Percentiles rank a stretch among this genome's conserved stretches.
phyloP scores from a whole-genome alignment of 2,888 invertebrate genomes.

The Harpalus rubripes region DNA sequence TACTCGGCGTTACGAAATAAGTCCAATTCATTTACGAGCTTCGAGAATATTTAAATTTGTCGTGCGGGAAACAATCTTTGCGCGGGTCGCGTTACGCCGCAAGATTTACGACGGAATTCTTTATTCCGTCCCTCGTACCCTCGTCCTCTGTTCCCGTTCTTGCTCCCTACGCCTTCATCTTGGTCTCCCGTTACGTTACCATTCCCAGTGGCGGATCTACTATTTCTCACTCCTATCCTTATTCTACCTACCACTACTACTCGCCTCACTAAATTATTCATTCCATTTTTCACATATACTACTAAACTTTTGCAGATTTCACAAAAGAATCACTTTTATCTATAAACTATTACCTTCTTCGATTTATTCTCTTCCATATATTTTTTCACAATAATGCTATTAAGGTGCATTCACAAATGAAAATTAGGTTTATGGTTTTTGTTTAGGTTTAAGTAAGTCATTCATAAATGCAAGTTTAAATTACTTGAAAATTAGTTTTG shows the following conservation, averaged over 20 bases:
- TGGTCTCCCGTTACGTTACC: conserved; percentile 26
- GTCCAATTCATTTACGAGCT: conserved; percentile 65
- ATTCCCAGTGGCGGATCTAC: conserved; percentile 17
- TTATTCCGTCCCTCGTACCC: conserved; percentile 45
- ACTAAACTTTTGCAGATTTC: neutral
- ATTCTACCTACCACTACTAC: neutral
- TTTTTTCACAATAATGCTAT: neutral
- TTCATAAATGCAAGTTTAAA: no score
- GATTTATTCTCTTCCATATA: neutral
- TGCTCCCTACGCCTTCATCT: conserved; percentile 5
- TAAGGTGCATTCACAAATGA: no score
- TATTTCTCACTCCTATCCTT: neutral
- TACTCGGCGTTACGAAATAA: conserved; percentile 62
- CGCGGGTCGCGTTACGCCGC: conserved; percentile 40
- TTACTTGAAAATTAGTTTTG: no score
- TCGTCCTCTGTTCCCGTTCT: conserved; percentile 1
- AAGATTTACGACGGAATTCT: conserved; percentile 62
- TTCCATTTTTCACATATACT: conserved; percentile 14
- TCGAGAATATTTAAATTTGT: conserved; percentile 66
- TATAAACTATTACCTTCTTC: conserved; percentile 9
- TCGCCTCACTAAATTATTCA: conserved; percentile 1
- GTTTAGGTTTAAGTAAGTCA: no score
- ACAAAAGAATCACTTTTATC: conserved; percentile 13
- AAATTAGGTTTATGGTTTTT: no score
- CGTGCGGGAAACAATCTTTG: conserved; percentile 63